These are phyloP conservation scores for Polydrusus cervinus DNA, from an alignment of 2,888 invertebrate genomes.

Conservation along the genomic window DNA sequence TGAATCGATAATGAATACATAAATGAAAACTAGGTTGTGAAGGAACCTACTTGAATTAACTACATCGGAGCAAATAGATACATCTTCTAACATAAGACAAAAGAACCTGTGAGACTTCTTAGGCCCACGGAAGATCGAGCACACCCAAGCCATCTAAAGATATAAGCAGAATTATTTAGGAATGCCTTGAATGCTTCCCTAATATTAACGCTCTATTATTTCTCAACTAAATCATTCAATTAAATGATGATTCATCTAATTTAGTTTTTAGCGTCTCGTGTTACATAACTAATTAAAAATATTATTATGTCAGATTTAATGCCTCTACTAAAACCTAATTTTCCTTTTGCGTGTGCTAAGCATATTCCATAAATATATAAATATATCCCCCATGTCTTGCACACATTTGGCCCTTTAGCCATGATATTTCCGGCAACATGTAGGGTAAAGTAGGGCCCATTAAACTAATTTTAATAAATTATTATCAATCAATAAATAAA, in stretches of 20 bases:
- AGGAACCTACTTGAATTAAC: no score
- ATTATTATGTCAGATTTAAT: constrained; percentile 11
- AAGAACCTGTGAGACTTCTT: no score
- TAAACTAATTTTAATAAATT: not conserved
- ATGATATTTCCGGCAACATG: constrained; percentile 24
- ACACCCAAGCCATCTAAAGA: no score
- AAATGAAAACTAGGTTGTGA: no score
- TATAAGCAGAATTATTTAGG: no score
- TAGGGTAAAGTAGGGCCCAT: not conserved
- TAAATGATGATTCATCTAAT: not conserved
- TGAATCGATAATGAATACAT: no score
- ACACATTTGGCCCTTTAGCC: constrained; percentile 35
- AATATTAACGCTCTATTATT: no score
- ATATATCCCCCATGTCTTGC: constrained; percentile 37
- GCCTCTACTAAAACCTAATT: constrained; percentile 35
- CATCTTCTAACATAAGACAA: no score
- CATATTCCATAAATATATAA: constrained; percentile 36
- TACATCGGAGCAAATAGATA: no score
- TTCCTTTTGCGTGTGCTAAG: constrained; percentile 27
- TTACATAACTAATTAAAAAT: constrained; percentile 13
- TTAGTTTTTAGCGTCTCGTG: not conserved
- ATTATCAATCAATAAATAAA: no score
- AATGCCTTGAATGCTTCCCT: no score
- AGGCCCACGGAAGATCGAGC: no score
- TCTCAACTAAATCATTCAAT: not conserved